Conservation (phyloP, 2,113 vertebrate genomes). For the Phalacrocorax carbo region DNA sequence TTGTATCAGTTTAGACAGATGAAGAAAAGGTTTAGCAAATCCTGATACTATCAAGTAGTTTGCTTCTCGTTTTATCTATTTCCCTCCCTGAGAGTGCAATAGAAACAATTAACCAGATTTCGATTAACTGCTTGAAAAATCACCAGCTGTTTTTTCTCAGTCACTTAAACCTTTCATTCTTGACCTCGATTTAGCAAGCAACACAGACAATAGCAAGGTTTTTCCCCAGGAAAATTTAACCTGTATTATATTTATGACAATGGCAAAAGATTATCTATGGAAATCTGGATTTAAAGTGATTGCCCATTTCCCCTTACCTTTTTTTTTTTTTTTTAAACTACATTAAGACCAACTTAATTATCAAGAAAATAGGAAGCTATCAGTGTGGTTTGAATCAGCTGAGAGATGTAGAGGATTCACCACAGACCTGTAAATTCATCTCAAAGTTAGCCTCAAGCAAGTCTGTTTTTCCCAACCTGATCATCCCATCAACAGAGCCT, state of each 20-base stretch:
- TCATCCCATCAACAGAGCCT: neutral
- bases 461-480: neutral
- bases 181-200: slow-evolving; percentile 23
- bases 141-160: slow-evolving; percentile 9
- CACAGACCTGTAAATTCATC: neutral
- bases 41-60: neutral
- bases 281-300: neutral
- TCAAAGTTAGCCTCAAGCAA: neutral
- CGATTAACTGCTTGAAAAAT: slow-evolving; percentile 51
- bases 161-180: slow-evolving; percentile 40
- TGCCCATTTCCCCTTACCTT: neutral
- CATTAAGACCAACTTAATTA: neutral
- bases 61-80: neutral
- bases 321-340: neutral
- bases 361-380: neutral
- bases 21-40: slow-evolving; percentile 7
- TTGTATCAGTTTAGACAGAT: neutral
- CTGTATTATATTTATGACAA: neutral
- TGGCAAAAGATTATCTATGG: neutral
- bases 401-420: neutral
- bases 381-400: neutral
- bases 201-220: neutral
- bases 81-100: slow-evolving; percentile 3
- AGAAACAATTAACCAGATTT: slow-evolving; percentile 46
- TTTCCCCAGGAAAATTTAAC: neutral